These are phyloP conservation scores for Acleris emargana DNA, from an alignment of 2,888 invertebrate species.

Conservation along the genomic window DNA sequence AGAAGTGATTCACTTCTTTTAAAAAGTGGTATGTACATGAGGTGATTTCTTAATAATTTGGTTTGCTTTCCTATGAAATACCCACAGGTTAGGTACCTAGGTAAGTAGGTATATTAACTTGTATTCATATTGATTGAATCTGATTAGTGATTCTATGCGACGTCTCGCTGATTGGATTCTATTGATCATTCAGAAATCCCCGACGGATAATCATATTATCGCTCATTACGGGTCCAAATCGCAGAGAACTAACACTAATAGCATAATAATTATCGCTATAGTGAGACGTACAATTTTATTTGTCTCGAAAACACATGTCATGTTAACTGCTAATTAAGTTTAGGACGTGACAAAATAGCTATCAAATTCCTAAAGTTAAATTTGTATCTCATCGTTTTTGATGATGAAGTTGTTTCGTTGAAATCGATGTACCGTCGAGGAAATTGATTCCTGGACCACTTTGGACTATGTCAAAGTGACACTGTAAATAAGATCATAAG, in stretches of 20 bases:
- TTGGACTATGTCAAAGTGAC: too few species aligned
- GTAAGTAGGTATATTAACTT: neutral
- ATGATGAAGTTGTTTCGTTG: too few species aligned
- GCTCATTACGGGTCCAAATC: conserved; percentile 22
- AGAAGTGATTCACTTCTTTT: conserved; percentile 28
- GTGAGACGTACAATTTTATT: neutral
- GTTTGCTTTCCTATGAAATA: neutral
- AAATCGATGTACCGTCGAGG: too few species aligned
- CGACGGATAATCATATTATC: conserved; percentile 25
- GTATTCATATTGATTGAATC: neutral
- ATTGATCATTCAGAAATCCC: conserved; percentile 35
- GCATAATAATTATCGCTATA: neutral
- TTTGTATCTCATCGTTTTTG: too few species aligned
- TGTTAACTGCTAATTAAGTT: too few species aligned
- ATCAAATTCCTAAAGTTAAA: too few species aligned
- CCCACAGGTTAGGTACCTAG: neutral
- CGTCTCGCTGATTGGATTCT: conserved; percentile 18
- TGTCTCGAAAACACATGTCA: neutral
- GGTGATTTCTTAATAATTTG: conserved; percentile 4
- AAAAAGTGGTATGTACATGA: conserved; percentile 9
- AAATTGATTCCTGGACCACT: too few species aligned
- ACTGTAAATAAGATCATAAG: too few species aligned
- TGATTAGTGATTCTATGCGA: conserved; percentile 28
- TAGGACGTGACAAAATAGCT: too few species aligned
- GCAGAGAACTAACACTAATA: conserved; percentile 2